A percentile compares a stretch with the other conserved stretches of the same genome.
phyloP scores from a whole-genome alignment of 2,113 vertebrate genomes.

The Microcebus ravelobensis region DNA sequence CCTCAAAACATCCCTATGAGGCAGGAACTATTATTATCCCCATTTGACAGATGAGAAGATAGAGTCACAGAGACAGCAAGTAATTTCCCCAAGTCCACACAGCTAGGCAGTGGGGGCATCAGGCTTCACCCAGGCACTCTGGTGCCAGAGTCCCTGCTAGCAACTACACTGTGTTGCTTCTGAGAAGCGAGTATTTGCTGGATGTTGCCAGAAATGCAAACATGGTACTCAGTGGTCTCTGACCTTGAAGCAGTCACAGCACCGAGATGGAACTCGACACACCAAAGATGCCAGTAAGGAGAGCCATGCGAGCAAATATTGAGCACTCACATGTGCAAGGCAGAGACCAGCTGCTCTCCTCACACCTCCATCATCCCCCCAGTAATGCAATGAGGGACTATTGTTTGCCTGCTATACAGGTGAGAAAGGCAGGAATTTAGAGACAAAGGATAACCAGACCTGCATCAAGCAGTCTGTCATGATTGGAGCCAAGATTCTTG shows the following conservation, averaged over 20 bases:
- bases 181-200: background rate
- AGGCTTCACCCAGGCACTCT: background rate
- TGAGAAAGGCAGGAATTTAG: background rate
- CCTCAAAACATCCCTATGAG: background rate
- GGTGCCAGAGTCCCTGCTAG: no score
- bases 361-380: no score
- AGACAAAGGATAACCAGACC: background rate
- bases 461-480: background rate
- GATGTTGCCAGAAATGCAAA: background rate
- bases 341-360: background rate
- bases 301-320: background rate
- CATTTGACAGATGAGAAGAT: conserved; percentile 47
- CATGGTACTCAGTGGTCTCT: background rate
- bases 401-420: background rate
- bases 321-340: background rate
- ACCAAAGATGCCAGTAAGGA: background rate
- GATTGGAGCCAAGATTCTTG: background rate
- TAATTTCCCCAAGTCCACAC: background rate
- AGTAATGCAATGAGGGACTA: background rate
- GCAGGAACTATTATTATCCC: background rate
- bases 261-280: background rate
- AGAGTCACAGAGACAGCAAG: background rate
- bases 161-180: background rate
- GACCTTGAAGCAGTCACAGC: background rate
- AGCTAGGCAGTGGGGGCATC: background rate